These are phyloP conservation scores for Alauda arvensis DNA, from an alignment of 2,797 vertebrate genomes.

Conservation along the genomic window DNA sequence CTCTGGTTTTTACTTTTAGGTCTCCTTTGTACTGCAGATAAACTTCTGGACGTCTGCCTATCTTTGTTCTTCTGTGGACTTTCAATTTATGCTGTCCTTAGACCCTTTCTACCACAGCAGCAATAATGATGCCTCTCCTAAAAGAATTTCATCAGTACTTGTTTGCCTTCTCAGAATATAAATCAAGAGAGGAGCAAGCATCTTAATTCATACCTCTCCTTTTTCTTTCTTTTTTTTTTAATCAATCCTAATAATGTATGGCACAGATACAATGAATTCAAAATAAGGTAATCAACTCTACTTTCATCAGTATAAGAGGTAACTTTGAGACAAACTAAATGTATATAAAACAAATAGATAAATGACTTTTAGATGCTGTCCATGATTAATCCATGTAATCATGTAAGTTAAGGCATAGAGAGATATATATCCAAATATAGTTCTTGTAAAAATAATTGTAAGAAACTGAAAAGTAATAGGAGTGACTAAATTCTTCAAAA, in stretches of 20 bases:
- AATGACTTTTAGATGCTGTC: background rate
- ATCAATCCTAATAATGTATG: background rate
- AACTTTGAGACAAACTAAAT: background rate
- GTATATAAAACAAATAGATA: background rate
- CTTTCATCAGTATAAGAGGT: background rate
- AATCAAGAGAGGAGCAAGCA: background rate
- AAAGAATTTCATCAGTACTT: background rate
- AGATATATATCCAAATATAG: background rate
- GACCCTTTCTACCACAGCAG: background rate
- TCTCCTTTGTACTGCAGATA: background rate
- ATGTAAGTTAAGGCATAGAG: background rate
- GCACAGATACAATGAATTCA: background rate
- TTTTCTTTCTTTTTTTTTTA: too few relatives aligned
- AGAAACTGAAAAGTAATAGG: background rate
- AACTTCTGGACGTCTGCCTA: background rate
- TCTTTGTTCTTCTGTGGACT: background rate
- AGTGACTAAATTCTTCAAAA: background rate
- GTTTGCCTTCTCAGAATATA: background rate
- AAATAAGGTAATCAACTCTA: background rate
- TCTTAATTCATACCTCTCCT: background rate
- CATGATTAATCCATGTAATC: background rate
- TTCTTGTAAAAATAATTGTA: background rate
- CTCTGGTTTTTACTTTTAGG: accelerated
- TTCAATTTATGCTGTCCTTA: background rate
- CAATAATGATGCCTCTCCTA: background rate